Percentiles rank a stretch among this genome's conserved stretches.
Conservation (phyloP, 2,113 vertebrate species). For the Anolis carolinensis region DNA sequence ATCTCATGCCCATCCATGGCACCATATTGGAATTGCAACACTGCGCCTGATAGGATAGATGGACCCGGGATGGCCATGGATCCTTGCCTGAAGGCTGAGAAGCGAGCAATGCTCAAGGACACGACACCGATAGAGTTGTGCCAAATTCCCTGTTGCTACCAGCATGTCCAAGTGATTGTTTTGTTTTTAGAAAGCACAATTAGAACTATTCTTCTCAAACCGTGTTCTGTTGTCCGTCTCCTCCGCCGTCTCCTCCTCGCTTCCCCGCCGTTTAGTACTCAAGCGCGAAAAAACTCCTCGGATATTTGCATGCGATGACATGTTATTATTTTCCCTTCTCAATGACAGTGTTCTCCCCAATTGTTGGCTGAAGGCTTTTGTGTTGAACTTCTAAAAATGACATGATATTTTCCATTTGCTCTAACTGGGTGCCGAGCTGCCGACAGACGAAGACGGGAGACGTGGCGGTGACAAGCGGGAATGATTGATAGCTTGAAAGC, state of each 20-base stretch:
- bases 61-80: no score
- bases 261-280: background rate
- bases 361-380: constrained; percentile 53
- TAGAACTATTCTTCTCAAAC: background rate
- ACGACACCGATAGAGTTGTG: background rate
- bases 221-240: background rate
- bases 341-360: constrained; percentile 57
- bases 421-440: constrained; percentile 54
- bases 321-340: constrained; percentile 56
- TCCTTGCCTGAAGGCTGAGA: no score
- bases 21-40: no score
- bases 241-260: background rate
- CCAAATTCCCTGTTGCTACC: background rate
- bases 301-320: constrained; percentile 52
- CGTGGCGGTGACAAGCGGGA: constrained; percentile 52
- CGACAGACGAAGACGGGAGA: constrained; percentile 57
- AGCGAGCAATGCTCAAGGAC: background rate
- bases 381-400: constrained; percentile 58
- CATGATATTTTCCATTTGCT: constrained; percentile 64
- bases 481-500: constrained; percentile 72
- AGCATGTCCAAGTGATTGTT: background rate
- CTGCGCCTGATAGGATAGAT: no score
- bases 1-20: no score
- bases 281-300: background rate
- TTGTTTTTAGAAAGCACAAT: background rate